phyloP scores from a whole-genome alignment of 2,888 invertebrate genomes.

The Galeruca laticollis region DNA sequence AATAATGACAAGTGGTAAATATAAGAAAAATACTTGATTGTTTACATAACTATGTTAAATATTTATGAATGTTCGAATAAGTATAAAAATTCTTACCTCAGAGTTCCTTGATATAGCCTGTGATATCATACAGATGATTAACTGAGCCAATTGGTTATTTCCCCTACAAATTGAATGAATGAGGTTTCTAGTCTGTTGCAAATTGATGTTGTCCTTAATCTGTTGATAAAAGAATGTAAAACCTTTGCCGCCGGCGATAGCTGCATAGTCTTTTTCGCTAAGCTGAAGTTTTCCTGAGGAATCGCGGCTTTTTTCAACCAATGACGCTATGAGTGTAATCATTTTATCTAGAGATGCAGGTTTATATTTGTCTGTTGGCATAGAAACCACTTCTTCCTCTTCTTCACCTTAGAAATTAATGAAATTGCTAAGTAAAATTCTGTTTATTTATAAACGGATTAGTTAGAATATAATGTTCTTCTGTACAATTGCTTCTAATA shows the following conservation, averaged over 20 bases:
- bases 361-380: slow-evolving; percentile 81
- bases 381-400: slow-evolving; percentile 75
- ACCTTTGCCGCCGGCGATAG: slow-evolving; percentile 90
- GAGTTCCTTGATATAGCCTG: slow-evolving; percentile 91
- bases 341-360: slow-evolving; percentile 95
- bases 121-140: slow-evolving; percentile 91
- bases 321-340: slow-evolving; percentile 89
- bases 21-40: no score
- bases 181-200: slow-evolving; percentile 90
- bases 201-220: slow-evolving; percentile 92
- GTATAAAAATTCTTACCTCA: slow-evolving; percentile 72
- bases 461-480: no score
- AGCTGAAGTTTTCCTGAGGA: slow-evolving; percentile 80
- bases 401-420: slow-evolving; percentile 60
- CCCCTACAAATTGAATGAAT: slow-evolving; percentile 92
- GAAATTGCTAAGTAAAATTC: slow-evolving; percentile 5
- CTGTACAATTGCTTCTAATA: no score
- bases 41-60: no score
- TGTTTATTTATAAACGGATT: no score
- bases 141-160: slow-evolving; percentile 89
- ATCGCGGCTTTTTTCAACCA: slow-evolving; percentile 90
- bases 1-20: no score
- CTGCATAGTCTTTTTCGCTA: slow-evolving; percentile 82
- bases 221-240: slow-evolving; percentile 96
- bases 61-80: no score